A percentile compares a stretch with the other conserved stretches of the same genome.
phyloP scores from a whole-genome alignment of 2,113 vertebrate genomes.

The Heterotis niloticus region DNA sequence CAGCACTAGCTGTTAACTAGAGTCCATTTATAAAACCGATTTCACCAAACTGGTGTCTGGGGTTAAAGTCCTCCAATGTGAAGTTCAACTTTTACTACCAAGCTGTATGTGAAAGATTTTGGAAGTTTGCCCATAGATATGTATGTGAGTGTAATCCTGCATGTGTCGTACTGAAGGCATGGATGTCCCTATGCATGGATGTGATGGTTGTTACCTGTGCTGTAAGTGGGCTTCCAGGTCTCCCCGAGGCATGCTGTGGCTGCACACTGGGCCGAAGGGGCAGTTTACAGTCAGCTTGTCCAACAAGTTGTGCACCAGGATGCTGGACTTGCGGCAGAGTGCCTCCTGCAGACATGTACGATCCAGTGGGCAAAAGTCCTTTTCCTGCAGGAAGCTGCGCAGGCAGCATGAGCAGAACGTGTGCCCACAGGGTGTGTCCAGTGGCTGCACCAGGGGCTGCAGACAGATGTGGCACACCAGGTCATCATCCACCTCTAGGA shows the following conservation, averaged over 20 bases:
- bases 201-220: slow-evolving; percentile 89
- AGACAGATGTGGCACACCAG: slow-evolving; percentile 87
- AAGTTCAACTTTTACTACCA: too few species aligned
- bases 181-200: slow-evolving; percentile 71
- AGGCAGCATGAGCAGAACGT: slow-evolving; percentile 84
- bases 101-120: too few species aligned
- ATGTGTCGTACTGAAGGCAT: too few species aligned
- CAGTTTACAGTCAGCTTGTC: slow-evolving; percentile 80
- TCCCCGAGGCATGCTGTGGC: slow-evolving; percentile 79
- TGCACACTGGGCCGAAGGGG: slow-evolving; percentile 72
- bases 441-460: slow-evolving; percentile 80
- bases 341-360: slow-evolving; percentile 75
- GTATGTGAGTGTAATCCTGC: too few species aligned
- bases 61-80: too few species aligned
- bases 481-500: slow-evolving; percentile 85
- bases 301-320: slow-evolving; percentile 82
- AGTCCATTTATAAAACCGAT: too few species aligned
- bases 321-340: slow-evolving; percentile 80
- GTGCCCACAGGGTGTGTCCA: slow-evolving; percentile 89
- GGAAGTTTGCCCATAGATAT: too few species aligned
- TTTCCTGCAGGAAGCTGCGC: slow-evolving; percentile 82
- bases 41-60: too few species aligned
- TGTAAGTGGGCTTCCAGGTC: slow-evolving; percentile 86
- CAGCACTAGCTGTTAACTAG: too few species aligned
- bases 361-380: slow-evolving; percentile 85